Conservation (phyloP, 2,797 vertebrate species). For the Rhinatrema bivittatum region DNA sequence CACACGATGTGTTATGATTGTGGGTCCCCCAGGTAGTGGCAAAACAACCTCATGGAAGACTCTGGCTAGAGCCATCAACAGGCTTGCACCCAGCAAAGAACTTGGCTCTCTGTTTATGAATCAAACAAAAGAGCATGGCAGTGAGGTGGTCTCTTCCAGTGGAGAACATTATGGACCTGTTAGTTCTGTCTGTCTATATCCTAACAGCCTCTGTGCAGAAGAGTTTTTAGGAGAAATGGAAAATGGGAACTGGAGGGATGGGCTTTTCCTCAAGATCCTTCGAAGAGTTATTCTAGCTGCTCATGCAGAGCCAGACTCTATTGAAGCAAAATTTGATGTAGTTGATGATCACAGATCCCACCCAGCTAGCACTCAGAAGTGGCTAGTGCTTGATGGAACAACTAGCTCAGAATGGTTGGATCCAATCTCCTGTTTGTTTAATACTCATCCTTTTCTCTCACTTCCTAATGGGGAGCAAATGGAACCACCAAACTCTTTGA, state of each 20-base stretch:
- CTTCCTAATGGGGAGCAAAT: constrained; percentile 62
- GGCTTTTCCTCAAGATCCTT: constrained; percentile 47
- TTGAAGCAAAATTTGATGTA: too few species aligned
- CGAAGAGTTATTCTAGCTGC: not conserved
- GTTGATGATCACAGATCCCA: too few species aligned
- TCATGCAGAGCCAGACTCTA: too few species aligned
- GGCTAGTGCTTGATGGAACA: constrained; percentile 74
- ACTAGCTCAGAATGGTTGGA: constrained; percentile 63
- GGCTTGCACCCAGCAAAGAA: constrained; percentile 32
- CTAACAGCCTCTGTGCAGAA: constrained; percentile 59
- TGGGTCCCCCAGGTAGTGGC: constrained; percentile 73
- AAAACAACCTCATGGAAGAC: constrained; percentile 66
- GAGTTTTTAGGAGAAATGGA: constrained; percentile 63
- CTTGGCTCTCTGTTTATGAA: too few species aligned
- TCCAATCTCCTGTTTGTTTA: constrained; percentile 52
- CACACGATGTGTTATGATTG: constrained; percentile 54
- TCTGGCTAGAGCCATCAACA: constrained; percentile 60
- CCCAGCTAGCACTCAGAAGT: constrained; percentile 35
- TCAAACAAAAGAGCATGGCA: accelerated
- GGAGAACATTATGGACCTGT: constrained; percentile 24
- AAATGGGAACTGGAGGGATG: constrained; percentile 56
- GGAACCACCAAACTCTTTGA: constrained; percentile 30
- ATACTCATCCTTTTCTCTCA: constrained; percentile 40
- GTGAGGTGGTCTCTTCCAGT: accelerated
- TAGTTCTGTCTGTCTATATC: constrained; percentile 61